Evolutionary conservation across 2,888 invertebrate genomes (phyloP), one percentile per base, ranked within the genome.

Genomic region (Odiellus spinosus): DNA sequence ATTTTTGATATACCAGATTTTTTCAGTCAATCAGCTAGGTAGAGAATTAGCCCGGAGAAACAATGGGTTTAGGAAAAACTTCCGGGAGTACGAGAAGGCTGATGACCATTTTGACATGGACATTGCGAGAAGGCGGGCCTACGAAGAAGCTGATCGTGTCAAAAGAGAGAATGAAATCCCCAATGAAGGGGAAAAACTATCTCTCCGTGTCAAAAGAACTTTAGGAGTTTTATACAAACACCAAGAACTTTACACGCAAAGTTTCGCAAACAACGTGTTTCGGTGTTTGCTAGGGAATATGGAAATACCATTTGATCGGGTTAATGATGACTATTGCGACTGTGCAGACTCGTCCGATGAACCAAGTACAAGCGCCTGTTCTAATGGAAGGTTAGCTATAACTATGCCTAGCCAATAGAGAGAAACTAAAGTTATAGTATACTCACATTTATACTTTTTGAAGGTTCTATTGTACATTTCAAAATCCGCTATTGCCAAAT

Each of bases 301-400:
- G 20, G 46, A 69, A 53, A 73, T 78, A 44, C 63, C 70, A 2
- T 85, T 77, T 63, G 67, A 68, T 33, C 73, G 76, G 57, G 77
- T 87, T 2, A 93, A 91, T 67, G 91, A 93, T 62, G 86, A 93
- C 68, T 93, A 81, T 64, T 93, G 91, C 70, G 91, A 93, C 67
- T 93, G 93, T 58, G 50, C 55, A 8, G 70, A 70, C 54, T 64
- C 64, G 3, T 62, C 62, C 36, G 71, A 71, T 61, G 71, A 71
- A 55, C 71, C 71, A 6, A 67, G 67, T 3, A 71, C 71, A 3
- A 58, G 65, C 38, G 70, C 70, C 12, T 70, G 70, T 56, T 61
- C 61, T 33, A 57, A 62, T 52, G 63, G 63, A 53, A 58, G 35
- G 54, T 55, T 55, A 45, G 56, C 60, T 46, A 44, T 40, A 47